Evolutionary conservation across 1,140 invertebrate species (phyloP).

Genomic region (Phymorhynchus buccinoides): DNA sequence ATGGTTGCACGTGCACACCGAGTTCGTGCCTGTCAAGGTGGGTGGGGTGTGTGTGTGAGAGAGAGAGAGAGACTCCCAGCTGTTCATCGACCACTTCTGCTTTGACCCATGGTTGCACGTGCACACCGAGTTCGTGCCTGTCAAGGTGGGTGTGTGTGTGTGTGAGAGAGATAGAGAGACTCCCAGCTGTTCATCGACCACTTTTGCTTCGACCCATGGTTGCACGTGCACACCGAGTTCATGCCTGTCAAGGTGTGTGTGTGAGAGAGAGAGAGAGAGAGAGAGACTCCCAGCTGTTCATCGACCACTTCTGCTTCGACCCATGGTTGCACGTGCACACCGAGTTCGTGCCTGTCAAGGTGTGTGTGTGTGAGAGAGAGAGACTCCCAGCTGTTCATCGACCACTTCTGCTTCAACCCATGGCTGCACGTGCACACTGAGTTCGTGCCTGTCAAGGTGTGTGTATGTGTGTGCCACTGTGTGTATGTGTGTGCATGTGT

Average conservation of each 20-base stretch:
- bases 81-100: conserved; percentile 92
- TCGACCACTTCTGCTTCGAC: conserved; percentile 93
- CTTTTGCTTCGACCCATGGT: too few relatives aligned
- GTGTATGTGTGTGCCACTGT: too few relatives aligned
- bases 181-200: too few relatives aligned
- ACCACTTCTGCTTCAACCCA: conserved; percentile 90
- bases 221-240: too few relatives aligned
- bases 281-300: conserved; percentile 81
- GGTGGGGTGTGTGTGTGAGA: too few relatives aligned
- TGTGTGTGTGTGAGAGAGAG: conserved; percentile 43
- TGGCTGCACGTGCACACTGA: conserved; percentile 85
- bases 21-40: conserved; percentile 80
- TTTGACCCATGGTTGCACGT: conserved; percentile 85
- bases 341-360: conserved; percentile 80
- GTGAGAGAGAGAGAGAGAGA: too few relatives aligned
- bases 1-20: conserved; percentile 83
- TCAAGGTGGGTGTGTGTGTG: conserved; percentile 71
- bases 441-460: conserved; percentile 78
- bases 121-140: conserved; percentile 83
- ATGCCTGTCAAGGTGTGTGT: too few relatives aligned
- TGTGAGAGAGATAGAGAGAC: too few relatives aligned
- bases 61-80: conserved; percentile 75
- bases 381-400: conserved; percentile 84
- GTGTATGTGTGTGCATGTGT: too few relatives aligned
- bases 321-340: conserved; percentile 83